Evolutionary conservation across 1,140 invertebrate species (phyloP).

Genomic region (Temnothorax longispinosus): DNA sequence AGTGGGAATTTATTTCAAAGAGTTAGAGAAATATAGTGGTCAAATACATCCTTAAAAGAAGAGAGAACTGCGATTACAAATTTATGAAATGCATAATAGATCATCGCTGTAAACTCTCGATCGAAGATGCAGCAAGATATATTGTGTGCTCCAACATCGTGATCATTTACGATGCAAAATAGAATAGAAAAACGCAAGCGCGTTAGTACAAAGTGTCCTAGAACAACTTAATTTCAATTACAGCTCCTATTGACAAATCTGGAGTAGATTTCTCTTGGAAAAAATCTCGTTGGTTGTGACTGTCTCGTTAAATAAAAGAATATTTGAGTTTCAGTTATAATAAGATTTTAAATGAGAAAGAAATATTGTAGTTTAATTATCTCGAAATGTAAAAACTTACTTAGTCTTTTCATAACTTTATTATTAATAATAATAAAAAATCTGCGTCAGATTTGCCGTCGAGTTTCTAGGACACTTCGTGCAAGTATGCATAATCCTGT

Average conservation of each 20-base stretch:
- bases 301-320: neutral
- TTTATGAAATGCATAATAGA: neutral
- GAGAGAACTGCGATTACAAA: constrained; percentile 16
- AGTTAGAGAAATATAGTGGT: constrained; percentile 38
- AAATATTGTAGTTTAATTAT: constrained; percentile 5
- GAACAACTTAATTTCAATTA: constrained; percentile 22
- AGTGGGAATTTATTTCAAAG: constrained; percentile 55
- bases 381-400: constrained; percentile 6
- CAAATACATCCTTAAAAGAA: constrained; percentile 51
- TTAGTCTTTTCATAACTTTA: constrained; percentile 25
- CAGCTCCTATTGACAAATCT: neutral
- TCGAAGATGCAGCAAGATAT: constrained; percentile 4
- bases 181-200: constrained; percentile 26
- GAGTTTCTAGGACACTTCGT: neutral
- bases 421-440: neutral
- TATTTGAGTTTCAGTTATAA: constrained; percentile 35
- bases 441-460: constrained; percentile 8
- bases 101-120: neutral
- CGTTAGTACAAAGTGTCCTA: neutral
- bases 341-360: neutral
- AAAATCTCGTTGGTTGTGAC: neutral
- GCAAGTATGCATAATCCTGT: constrained; percentile 21
- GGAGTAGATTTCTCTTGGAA: neutral
- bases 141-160: constrained; percentile 1
- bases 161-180: constrained; percentile 3